Percentiles rank a stretch among this genome's conserved stretches.
These are phyloP conservation scores for Perca fluviatilis DNA, from an alignment of 2,113 vertebrate species.

Conservation along the genomic window DNA sequence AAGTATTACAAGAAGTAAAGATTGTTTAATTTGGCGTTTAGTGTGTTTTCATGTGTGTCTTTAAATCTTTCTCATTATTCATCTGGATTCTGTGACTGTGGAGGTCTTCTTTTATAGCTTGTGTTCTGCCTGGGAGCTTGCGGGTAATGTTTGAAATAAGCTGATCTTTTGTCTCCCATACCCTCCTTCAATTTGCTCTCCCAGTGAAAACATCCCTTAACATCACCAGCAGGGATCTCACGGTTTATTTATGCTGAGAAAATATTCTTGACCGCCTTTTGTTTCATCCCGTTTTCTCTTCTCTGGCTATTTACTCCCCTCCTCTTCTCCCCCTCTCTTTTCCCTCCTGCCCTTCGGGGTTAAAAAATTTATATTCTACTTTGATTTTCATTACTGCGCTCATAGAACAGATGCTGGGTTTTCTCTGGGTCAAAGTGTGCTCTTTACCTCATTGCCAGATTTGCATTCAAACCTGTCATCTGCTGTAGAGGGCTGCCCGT, in stretches of 20 bases:
- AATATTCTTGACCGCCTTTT: conserved; percentile 41
- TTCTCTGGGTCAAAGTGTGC: conserved; percentile 30
- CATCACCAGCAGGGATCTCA: conserved; percentile 32
- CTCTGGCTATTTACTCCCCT: conserved; percentile 27
- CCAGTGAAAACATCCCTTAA: conserved; percentile 42
- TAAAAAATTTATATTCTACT: conserved; percentile 37
- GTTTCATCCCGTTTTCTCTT: conserved; percentile 36
- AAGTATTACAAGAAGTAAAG: conserved; percentile 16
- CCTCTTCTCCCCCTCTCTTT: background rate
- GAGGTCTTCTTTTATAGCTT: background rate
- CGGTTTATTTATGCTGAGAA: conserved; percentile 59
- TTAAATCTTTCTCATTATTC: background rate
- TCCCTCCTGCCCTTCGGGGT: conserved; percentile 43
- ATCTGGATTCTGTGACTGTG: conserved; percentile 1
- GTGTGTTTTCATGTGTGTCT: conserved; percentile 7
- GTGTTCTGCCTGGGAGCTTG: conserved; percentile 28
- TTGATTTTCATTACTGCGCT: conserved; percentile 48
- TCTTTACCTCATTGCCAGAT: conserved; percentile 29
- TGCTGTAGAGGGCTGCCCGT: background rate
- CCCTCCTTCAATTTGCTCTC: conserved; percentile 44
- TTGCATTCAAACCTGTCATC: conserved; percentile 16
- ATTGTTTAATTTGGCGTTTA: conserved; percentile 11
- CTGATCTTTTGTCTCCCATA: conserved; percentile 39
- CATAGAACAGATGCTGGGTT: conserved; percentile 21
- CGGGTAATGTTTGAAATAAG: conserved; percentile 32